Evolutionary conservation across 2,797 vertebrate genomes (phyloP), one percentile per base, ranked within the genome.

Genomic region (Champsocephalus esox): DNA sequence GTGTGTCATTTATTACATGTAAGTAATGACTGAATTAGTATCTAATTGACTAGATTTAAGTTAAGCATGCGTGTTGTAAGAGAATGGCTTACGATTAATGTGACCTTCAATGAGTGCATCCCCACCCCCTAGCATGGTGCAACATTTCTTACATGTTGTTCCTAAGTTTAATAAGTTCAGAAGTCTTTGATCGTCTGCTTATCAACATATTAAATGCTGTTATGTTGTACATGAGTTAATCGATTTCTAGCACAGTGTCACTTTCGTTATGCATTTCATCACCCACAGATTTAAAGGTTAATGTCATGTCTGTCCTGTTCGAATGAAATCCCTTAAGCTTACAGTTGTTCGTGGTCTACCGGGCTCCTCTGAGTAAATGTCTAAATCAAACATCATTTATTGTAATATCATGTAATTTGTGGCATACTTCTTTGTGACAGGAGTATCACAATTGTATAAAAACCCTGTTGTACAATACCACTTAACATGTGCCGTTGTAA

Each of bases 51-150:
- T 14, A 2, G 0, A 2, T 19, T 1, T 1, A 8, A 50, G 3
- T 13, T 38, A 0, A 0, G 2, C 0, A 1, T 13, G 3, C 41
- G n/a, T 28, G 10, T 11, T 1, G 5, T 44, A 16, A 46, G 0
- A 16, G 0, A 11, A 19, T 10, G 2, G 9, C 19, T 66, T n/a
- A 9, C 48, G 57, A 14, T 32, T 75, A 46, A 3, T 11, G 58
- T 93, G 93, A 94, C 93, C 93, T 94, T 94, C 89, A 92, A 1
- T 80, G 55, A 45, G 34, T 67, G 68, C 34, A 38, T 75, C 73
- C 54, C 76, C 70, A 49, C 79, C 60, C 62, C 51, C 34, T 9
- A 21, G 5, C 58, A 50, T 46, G 63, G 58, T 70, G 70, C 72
- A 59, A n/a, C 32, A 43, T 48, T 49, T 45, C 16, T 49, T 45